phyloP scores from a whole-genome alignment of 2,888 invertebrate genomes.

The Cheilosia impressa region DNA sequence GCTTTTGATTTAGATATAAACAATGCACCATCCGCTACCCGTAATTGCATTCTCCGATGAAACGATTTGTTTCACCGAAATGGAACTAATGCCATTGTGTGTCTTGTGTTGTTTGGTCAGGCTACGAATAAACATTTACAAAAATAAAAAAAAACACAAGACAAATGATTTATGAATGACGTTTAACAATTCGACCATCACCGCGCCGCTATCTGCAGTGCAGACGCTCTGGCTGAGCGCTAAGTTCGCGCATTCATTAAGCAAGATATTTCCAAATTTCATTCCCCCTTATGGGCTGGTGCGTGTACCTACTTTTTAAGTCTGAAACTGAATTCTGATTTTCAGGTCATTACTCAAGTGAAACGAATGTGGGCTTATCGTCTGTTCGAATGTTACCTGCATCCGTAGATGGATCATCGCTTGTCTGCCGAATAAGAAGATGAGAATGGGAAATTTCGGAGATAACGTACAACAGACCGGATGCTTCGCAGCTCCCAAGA shows the following conservation, averaged over 20 bases:
- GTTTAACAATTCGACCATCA: conserved; percentile 59
- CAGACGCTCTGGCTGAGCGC: conserved; percentile 5
- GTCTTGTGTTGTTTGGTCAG: conserved; percentile 61
- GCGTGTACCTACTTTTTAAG: background rate
- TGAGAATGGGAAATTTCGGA: conserved; percentile 54
- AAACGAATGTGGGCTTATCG: conserved; percentile 71
- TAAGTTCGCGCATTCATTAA: conserved; percentile 60
- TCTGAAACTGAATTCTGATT: conserved; percentile 51
- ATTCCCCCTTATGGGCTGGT: conserved; percentile 17
- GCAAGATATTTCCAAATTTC: conserved; percentile 8
- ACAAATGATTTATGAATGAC: conserved; percentile 75
- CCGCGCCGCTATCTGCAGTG: background rate
- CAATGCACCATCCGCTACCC: conserved; percentile 12
- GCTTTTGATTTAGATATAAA: conserved; percentile 9
- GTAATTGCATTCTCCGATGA: conserved; percentile 54
- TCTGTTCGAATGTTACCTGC: conserved; percentile 44
- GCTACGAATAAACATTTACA: conserved; percentile 63
- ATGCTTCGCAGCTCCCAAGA: conserved; percentile 62
- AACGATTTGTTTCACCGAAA: conserved; percentile 70
- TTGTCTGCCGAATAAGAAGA: conserved; percentile 54
- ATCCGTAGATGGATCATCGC: conserved; percentile 57
- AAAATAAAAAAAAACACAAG: conserved; percentile 27
- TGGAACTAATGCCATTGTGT: conserved; percentile 69
- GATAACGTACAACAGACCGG: conserved; percentile 64
- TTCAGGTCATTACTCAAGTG: conserved; percentile 71